Evolutionary conservation across 2,797 vertebrate species (phyloP).

Genomic region (Molossus alvarezi): DNA sequence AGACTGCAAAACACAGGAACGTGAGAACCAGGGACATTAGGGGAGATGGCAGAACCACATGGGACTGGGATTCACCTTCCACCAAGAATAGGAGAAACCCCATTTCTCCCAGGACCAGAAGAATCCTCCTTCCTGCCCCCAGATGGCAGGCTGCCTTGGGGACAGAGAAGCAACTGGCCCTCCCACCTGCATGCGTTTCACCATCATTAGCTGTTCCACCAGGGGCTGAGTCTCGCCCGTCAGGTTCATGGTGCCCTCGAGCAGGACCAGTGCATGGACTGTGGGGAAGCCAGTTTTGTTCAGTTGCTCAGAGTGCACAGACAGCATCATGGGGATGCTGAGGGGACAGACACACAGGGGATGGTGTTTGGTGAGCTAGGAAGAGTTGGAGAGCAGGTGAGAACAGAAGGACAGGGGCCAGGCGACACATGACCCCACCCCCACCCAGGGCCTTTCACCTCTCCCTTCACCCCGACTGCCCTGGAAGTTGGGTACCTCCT

Average conservation of each 20-base stretch:
- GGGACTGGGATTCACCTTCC: neutral
- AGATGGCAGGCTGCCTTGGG: accelerated
- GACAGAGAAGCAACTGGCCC: neutral
- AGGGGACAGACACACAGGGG: neutral
- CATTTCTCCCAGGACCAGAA: neutral
- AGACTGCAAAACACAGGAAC: neutral
- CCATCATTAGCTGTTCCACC: conserved; percentile 99
- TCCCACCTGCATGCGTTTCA: conserved; percentile 98
- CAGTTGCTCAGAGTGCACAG: conserved; percentile 92
- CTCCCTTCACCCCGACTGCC: neutral
- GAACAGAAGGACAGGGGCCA: neutral
- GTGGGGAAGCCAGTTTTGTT: conserved; percentile 96
- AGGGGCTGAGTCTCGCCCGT: conserved; percentile 97
- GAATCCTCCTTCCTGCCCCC: neutral
- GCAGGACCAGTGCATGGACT: conserved; percentile 96
- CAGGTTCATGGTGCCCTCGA: conserved; percentile 99
- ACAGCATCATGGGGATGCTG: conserved; percentile 96
- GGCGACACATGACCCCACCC: neutral
- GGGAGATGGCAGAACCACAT: neutral
- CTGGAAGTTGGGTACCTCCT: conserved; percentile 92
- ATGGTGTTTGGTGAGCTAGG: neutral
- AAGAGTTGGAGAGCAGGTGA: neutral
- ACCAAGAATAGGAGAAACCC: neutral
- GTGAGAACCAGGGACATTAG: neutral
- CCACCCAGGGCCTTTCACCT: neutral